These are phyloP conservation scores for Gryllus longicercus DNA, from an alignment of 2,888 invertebrate species.

Conservation along the genomic window DNA sequence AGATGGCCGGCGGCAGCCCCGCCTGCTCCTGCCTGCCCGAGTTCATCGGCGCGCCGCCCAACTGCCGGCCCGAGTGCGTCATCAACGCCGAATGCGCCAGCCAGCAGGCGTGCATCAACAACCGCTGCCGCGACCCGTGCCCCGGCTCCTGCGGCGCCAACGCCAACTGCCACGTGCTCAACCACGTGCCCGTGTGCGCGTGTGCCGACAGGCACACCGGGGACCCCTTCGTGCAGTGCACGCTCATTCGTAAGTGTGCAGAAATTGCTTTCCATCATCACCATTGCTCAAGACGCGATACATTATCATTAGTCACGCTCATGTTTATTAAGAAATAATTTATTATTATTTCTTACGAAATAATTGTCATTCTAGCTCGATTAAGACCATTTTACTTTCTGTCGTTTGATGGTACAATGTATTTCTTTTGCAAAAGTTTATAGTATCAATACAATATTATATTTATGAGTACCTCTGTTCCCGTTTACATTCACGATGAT, in stretches of 20 bases:
- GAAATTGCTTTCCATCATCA: conserved; percentile 35
- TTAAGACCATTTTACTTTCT: too few relatives aligned
- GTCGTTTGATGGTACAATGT: too few relatives aligned
- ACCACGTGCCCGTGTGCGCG: conserved; percentile 77
- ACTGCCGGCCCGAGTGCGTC: conserved; percentile 75
- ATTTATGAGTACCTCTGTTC: too few relatives aligned
- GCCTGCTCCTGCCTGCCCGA: conserved; percentile 77
- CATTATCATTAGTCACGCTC: too few relatives aligned
- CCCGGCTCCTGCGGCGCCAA: conserved; percentile 78
- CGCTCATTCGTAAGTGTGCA: conserved; percentile 51
- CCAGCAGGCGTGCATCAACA: conserved; percentile 70
- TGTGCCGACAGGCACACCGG: conserved; percentile 72
- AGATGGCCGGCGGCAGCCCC: conserved; percentile 66
- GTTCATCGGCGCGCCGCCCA: conserved; percentile 74
- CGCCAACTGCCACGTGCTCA: conserved; percentile 72
- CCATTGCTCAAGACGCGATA: not conserved
- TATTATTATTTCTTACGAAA: too few relatives aligned
- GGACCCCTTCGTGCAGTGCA: conserved; percentile 77
- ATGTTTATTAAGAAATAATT: too few relatives aligned
- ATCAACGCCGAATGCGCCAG: conserved; percentile 76
- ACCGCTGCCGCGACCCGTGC: conserved; percentile 78
- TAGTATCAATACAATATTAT: too few relatives aligned
- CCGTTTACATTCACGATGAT: too few relatives aligned
- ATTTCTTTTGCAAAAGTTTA: too few relatives aligned
- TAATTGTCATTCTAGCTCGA: too few relatives aligned